Conservation (phyloP, 2,797 vertebrate genomes). For the Peromyscus aztecus region DNA sequence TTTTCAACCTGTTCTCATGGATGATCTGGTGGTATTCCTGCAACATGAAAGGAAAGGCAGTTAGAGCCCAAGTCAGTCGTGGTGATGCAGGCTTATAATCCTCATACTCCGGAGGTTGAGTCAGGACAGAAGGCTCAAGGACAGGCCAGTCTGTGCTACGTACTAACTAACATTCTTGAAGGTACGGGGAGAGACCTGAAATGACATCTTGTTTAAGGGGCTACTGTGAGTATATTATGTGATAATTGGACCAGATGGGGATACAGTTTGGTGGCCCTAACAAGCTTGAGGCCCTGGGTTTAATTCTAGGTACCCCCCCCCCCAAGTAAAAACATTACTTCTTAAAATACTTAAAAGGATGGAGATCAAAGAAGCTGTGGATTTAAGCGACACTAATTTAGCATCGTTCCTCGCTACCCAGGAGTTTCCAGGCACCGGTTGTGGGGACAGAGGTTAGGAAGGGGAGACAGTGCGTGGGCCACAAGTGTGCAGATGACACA, state of each 20-base stretch:
- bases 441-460: background rate
- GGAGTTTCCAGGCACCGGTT: background rate
- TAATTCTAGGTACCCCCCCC: background rate
- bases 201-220: background rate
- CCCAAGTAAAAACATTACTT: background rate
- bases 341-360: background rate
- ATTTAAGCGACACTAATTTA: background rate
- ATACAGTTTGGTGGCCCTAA: too few relatives aligned
- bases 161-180: background rate
- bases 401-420: background rate
- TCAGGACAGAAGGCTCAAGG: background rate
- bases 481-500: background rate
- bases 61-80: background rate
- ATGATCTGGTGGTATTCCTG: constrained; percentile 33
- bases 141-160: background rate
- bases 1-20: constrained; percentile 23
- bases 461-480: background rate
- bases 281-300: background rate
- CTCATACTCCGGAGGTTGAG: background rate
- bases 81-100: background rate
- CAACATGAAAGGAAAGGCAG: background rate
- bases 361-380: background rate
- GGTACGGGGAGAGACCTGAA: background rate
- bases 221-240: background rate
- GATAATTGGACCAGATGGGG: background rate